phyloP scores from a whole-genome alignment of 2,113 vertebrate species.

The Gallinago undulata region DNA sequence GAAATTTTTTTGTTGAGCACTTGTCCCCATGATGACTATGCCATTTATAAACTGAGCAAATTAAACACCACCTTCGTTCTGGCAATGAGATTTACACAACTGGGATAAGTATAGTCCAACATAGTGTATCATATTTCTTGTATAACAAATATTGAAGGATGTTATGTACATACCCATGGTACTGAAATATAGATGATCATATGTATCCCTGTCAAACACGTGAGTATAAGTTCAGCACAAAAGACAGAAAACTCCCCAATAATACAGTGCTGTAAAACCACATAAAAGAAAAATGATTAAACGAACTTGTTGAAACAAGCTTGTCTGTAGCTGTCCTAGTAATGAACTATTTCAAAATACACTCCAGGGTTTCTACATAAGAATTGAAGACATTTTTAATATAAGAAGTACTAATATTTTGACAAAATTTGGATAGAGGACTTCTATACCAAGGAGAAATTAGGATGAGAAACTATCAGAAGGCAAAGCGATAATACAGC shows the following conservation, averaged over 20 bases:
- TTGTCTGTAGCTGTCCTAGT: neutral
- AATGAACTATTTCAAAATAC: slow-evolving; percentile 38
- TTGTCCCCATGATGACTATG: neutral
- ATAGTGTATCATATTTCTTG: neutral
- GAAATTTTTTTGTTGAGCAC: neutral
- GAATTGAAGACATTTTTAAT: slow-evolving; percentile 40
- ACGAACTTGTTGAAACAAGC: neutral
- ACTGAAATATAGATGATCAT: neutral
- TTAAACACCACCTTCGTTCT: slow-evolving; percentile 1
- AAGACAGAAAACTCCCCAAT: neutral
- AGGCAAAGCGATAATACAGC: slow-evolving; percentile 29
- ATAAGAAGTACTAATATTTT: slow-evolving; percentile 46
- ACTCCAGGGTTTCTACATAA: neutral
- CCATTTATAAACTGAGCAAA: slow-evolving; percentile 69
- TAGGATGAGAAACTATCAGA: slow-evolving; percentile 11
- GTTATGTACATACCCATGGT: neutral
- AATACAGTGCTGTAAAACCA: neutral
- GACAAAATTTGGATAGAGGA: slow-evolving; percentile 18
- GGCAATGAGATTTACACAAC: neutral
- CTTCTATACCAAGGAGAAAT: slow-evolving; percentile 8
- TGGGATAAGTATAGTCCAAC: neutral
- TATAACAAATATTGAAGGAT: neutral
- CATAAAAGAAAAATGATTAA: slow-evolving; percentile 31
- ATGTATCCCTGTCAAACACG: slow-evolving; percentile 11
- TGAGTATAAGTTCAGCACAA: neutral